A percentile compares a stretch with the other conserved stretches of the same genome.
These are phyloP conservation scores for Podarcis cretensis DNA, from an alignment of 2,113 vertebrate genomes.

Conservation along the genomic window DNA sequence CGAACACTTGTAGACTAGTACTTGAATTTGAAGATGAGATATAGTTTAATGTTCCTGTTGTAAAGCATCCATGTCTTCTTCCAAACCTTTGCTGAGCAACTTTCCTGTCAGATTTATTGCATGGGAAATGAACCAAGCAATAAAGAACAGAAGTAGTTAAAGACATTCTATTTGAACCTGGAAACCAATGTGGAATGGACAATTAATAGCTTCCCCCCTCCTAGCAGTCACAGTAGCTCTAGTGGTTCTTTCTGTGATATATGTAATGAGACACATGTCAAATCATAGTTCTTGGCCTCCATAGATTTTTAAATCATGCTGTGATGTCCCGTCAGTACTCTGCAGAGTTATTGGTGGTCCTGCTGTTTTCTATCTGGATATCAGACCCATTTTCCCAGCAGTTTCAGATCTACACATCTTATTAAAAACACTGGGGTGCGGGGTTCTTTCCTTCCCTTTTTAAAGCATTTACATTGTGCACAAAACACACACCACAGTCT, in stretches of 20 bases:
- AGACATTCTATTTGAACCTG: slow-evolving; percentile 69
- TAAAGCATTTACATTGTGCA: neutral
- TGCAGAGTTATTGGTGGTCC: neutral
- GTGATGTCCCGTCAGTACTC: slow-evolving; percentile 3
- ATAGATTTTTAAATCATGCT: slow-evolving; percentile 28
- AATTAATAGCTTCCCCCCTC: slow-evolving; percentile 60
- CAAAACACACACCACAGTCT: neutral
- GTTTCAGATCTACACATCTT: neutral
- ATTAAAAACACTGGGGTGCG: neutral
- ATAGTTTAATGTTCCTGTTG: slow-evolving; percentile 52
- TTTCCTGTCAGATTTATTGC: slow-evolving; percentile 68
- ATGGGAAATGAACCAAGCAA: slow-evolving; percentile 55
- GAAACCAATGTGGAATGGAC: slow-evolving; percentile 67
- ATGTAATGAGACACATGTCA: slow-evolving; percentile 58
- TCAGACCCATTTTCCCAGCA: neutral
- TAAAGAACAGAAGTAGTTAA: slow-evolving; percentile 69
- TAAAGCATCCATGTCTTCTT: slow-evolving; percentile 61
- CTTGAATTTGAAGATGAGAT: slow-evolving; percentile 65
- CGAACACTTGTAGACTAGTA: slow-evolving; percentile 50
- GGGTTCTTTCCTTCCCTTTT: slow-evolving; percentile 16
- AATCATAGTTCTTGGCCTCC: slow-evolving; percentile 50
- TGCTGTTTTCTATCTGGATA: slow-evolving; percentile 5
- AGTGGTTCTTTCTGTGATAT: slow-evolving; percentile 55
- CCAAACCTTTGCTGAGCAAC: slow-evolving; percentile 24
- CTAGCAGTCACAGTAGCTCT: slow-evolving; percentile 53